phyloP scores from a whole-genome alignment of 30 jellyfish, hydroid and myxozoan genomes.

The Sanderia malayensis region DNA sequence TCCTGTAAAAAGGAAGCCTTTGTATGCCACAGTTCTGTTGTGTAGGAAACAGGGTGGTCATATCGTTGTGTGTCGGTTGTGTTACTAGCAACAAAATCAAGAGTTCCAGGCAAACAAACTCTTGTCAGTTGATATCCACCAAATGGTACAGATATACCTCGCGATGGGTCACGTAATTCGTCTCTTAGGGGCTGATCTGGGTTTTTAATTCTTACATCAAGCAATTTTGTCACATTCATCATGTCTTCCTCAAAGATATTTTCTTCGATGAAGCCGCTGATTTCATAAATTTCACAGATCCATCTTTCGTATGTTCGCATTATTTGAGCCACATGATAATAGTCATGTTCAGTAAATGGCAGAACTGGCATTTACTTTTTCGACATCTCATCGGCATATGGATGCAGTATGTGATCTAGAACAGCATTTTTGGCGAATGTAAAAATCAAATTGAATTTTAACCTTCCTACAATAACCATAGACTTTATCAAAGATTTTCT shows the following conservation, averaged over 20 bases:
- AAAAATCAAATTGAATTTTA: too few relatives aligned
- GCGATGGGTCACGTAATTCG: conserved; percentile 11
- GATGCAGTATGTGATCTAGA: background rate
- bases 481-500: too few relatives aligned
- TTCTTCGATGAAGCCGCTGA: too few relatives aligned
- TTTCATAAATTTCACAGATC: background rate
- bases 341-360: too few relatives aligned
- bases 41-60: conserved; percentile 24
- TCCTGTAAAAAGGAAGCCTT: conserved; percentile 29
- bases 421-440: too few relatives aligned
- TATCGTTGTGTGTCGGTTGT: conserved; percentile 11
- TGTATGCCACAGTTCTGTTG: conserved; percentile 14
- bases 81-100: conserved; percentile 1
- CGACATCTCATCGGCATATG: background rate
- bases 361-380: background rate
- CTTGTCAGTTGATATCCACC: conserved; percentile 22
- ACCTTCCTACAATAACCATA: too few relatives aligned
- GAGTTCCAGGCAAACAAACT: conserved; percentile 34
- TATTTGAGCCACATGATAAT: background rate
- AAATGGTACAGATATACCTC: background rate
- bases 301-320: background rate
- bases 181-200: background rate
- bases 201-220: background rate
- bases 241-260: background rate
- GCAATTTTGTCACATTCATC: background rate